Base-by-base conservation (phyloP, 2,113 vertebrate species). In the Cichladusa arquata region DNA sequence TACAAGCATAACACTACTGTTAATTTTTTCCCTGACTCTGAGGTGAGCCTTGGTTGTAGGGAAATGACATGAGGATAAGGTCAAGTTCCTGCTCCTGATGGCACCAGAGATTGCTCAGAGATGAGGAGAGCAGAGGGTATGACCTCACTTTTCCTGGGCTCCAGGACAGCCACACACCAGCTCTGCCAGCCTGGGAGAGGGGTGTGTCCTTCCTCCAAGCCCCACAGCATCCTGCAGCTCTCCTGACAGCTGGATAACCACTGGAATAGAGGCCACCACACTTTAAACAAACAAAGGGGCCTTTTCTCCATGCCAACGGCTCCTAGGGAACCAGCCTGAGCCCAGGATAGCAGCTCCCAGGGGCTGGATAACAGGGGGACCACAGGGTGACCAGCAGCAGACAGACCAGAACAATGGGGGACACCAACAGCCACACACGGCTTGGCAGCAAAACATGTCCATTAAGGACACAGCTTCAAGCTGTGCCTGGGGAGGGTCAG, bases 11-110 rank as follows among this genome's bases (percentile, higher is more conserved):
- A 65, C 14, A 17, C n/a, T 44, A 28, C 47, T 48, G 25, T 15
- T 56, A 61, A 53, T 74, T 65, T 67, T 19, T 70, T 40, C 28
- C 11, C 36, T 36, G 72, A 26, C 47, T 53, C 11, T 8, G 48
- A 66, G 19, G 19, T 33, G 6, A 88, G 16, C 28, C 6, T 28
- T 54, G 11, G 14, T 40, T 57, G 36, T 1, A 45, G 14, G 22
- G 9, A 64, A 70, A 77, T 57, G 17, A 57, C 34, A 24, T 1
- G 34, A 34, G 31, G 31, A 33, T 50, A 16, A 57, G 20, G 31
- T 11, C 3, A 1, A 17, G 42, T 15, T 72, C 66, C 53, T 77
- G 5, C 38, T 65, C 51, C 45, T 0, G 2, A 28, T 1, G 10
- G 50, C 69, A 86, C 22, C 11, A 2, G 3, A n/a, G 31, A n/a